Conservation (phyloP, 2,797 vertebrate species). For the Argentina silus region DNA sequence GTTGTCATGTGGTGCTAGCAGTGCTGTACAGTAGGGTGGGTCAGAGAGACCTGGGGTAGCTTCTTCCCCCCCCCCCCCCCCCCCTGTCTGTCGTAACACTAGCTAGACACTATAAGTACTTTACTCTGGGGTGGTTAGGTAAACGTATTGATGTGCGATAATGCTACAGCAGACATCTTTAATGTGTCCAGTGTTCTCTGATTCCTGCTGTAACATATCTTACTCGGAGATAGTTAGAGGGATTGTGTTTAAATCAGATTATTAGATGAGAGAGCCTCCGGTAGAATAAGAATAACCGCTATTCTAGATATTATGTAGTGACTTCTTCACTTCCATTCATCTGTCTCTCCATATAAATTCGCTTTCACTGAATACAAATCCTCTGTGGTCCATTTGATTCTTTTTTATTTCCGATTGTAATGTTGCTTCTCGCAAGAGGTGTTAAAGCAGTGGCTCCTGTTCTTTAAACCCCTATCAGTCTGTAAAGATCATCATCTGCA, state of each 20-base stretch:
- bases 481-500: conserved; percentile 34
- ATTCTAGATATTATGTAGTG: not conserved
- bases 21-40: not conserved
- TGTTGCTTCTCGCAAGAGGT: not conserved
- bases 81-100: not conserved
- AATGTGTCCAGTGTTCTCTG: no score
- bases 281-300: not conserved
- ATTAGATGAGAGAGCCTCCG: not conserved
- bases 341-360: not conserved
- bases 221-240: not conserved
- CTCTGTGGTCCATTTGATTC: not conserved
- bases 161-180: not conserved
- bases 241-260: not conserved
- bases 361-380: not conserved
- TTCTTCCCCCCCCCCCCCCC: not conserved
- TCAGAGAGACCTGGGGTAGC: not conserved
- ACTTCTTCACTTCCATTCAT: not conserved
- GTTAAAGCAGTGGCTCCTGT: conserved; percentile 1
- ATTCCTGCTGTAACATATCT: not conserved
- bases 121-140: not conserved
- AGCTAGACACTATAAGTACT: not conserved
- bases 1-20: not conserved
- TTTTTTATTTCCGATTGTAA: not conserved
- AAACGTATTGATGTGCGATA: not conserved
- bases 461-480: conserved; percentile 37